Percentiles rank a stretch among this genome's conserved stretches.
Evolutionary conservation across 2,113 vertebrate species (phyloP).

Genomic region (Cyanocitta stelleri): DNA sequence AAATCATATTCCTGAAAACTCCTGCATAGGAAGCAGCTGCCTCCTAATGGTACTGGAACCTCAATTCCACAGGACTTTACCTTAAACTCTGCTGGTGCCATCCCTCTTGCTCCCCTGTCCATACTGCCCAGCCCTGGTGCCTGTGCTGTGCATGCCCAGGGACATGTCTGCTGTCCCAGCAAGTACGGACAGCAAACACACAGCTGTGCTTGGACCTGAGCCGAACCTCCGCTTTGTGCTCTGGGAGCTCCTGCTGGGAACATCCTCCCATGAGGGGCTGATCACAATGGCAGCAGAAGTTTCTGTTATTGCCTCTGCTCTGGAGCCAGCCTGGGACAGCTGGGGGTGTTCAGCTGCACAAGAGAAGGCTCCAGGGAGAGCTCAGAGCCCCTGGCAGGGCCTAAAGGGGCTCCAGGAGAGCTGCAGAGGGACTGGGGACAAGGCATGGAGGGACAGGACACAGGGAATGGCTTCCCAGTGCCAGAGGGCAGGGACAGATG

Average conservation of each 20-base stretch:
- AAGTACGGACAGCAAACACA: not conserved
- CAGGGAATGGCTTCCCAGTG: too few relatives aligned
- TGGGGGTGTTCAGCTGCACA: not conserved
- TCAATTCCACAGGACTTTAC: not conserved
- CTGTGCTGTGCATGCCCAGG: not conserved
- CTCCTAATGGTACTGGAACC: not conserved
- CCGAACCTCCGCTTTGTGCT: not conserved
- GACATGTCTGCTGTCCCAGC: not conserved
- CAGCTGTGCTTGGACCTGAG: not conserved
- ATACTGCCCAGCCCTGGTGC: fast-evolving
- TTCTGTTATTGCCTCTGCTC: not conserved
- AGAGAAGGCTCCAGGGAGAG: not conserved
- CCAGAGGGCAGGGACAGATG: not conserved
- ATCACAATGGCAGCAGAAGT: not conserved
- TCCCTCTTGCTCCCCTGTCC: not conserved
- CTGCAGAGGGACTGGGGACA: not conserved
- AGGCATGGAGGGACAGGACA: too few relatives aligned
- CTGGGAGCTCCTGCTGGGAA: not conserved
- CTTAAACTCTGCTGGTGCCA: not conserved
- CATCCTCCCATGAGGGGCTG: fast-evolving
- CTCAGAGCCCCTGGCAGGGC: not conserved
- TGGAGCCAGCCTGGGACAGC: not conserved
- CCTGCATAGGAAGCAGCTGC: fast-evolving
- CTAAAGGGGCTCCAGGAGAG: not conserved
- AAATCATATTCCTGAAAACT: not conserved